Conservation (phyloP, 2,888 invertebrate genomes). For the Tethea ocularis region DNA sequence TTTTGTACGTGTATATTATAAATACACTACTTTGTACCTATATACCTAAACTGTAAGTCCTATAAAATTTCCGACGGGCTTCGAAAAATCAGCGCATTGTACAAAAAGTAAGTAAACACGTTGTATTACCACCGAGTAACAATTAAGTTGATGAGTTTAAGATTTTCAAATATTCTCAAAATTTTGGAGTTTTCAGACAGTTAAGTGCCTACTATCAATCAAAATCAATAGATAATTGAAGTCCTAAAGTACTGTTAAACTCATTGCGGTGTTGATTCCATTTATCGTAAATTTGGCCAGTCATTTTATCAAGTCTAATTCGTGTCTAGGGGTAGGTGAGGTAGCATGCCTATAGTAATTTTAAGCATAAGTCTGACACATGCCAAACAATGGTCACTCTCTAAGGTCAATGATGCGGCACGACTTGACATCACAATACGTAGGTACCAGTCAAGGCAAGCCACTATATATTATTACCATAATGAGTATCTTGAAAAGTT, state of each 20-base stretch:
- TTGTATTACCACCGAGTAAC: no score
- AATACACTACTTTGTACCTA: no score
- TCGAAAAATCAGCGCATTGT: background rate
- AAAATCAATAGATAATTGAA: no score
- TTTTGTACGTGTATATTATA: background rate
- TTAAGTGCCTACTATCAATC: no score
- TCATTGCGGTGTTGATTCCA: no score
- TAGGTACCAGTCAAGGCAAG: slow-evolving; percentile 32
- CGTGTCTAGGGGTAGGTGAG: no score
- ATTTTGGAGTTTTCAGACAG: background rate
- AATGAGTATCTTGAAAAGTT: background rate
- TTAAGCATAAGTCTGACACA: background rate
- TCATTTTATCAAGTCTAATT: no score
- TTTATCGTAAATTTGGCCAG: no score
- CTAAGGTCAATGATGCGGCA: background rate
- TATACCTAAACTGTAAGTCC: background rate
- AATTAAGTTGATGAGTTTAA: no score
- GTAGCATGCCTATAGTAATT: no score
- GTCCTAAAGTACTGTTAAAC: no score
- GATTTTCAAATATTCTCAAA: background rate
- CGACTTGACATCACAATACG: background rate
- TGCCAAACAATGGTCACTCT: background rate
- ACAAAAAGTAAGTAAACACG: no score
- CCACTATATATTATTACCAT: slow-evolving; percentile 35
- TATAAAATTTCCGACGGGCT: background rate